Percentiles rank a stretch among this genome's conserved stretches.
These are phyloP conservation scores for Oxygymnocypris stewartii DNA, from an alignment of 2,113 vertebrate genomes.

Conservation along the genomic window DNA sequence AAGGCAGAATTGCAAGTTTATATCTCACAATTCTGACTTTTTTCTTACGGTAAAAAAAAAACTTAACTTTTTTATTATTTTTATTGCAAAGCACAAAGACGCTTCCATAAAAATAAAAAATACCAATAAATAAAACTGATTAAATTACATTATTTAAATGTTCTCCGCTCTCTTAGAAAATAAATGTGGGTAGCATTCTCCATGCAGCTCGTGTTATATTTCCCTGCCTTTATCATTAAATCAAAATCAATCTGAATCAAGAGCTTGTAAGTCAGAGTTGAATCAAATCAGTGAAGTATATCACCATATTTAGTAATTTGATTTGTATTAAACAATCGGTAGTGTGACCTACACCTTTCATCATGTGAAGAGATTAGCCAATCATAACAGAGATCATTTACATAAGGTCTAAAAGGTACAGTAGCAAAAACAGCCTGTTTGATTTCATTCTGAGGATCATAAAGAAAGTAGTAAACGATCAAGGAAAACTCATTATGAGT, in stretches of 20 bases:
- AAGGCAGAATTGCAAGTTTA: too few relatives aligned
- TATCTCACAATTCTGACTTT: too few relatives aligned
- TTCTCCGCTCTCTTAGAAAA: neutral
- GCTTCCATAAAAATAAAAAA: too few relatives aligned
- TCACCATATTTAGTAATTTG: neutral
- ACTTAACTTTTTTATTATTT: too few relatives aligned
- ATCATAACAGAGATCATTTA: neutral
- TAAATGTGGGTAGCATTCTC: neutral
- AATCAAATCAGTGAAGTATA: neutral
- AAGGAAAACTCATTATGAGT: neutral
- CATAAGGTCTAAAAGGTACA: neutral
- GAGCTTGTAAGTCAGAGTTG: neutral
- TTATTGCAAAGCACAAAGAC: too few relatives aligned
- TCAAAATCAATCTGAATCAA: neutral
- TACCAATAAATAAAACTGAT: too few relatives aligned
- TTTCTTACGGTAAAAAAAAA: too few relatives aligned
- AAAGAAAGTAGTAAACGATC: neutral
- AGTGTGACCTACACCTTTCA: neutral
- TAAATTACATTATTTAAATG: neutral
- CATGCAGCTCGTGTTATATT: neutral
- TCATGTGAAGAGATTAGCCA: neutral
- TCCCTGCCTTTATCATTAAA: neutral
- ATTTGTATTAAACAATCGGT: neutral
- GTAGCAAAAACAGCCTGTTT: neutral
- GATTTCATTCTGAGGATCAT: too few relatives aligned